Percentiles rank a stretch among this genome's conserved stretches.
phyloP scores from a whole-genome alignment of 2,888 invertebrate genomes.

The Leptopilina drosophilae region DNA sequence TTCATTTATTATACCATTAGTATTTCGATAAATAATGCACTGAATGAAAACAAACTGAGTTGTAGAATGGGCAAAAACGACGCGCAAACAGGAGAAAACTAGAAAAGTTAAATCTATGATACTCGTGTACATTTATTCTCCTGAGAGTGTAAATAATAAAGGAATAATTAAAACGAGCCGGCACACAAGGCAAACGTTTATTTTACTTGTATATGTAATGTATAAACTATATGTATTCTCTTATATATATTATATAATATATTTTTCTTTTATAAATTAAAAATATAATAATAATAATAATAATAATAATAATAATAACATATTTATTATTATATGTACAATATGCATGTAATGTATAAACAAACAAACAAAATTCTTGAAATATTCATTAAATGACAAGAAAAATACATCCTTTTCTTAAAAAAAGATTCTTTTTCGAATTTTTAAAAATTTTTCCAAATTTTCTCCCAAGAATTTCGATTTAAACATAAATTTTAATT shows the following conservation, averaged over 20 bases:
- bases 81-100: background rate
- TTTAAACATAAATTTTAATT: too few relatives aligned
- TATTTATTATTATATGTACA: too few relatives aligned
- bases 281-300: too few relatives aligned
- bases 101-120: slow-evolving; percentile 30
- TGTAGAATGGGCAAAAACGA: slow-evolving; percentile 4
- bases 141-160: slow-evolving; percentile 27
- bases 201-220: background rate
- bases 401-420: background rate
- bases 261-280: too few relatives aligned
- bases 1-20: background rate
- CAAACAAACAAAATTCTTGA: background rate
- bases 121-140: slow-evolving; percentile 25
- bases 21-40: slow-evolving; percentile 12
- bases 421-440: background rate
- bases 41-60: slow-evolving; percentile 8
- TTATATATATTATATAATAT: background rate
- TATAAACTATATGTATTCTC: too few relatives aligned
- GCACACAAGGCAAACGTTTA: slow-evolving; percentile 24
- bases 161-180: slow-evolving; percentile 29
- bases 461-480: too few relatives aligned
- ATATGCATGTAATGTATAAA: too few relatives aligned
- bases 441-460: too few relatives aligned
- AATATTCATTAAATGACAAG: background rate
- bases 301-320: too few relatives aligned